phyloP scores from a whole-genome alignment of 2,888 invertebrate genomes.

The Pterobdella sp. region DNA sequence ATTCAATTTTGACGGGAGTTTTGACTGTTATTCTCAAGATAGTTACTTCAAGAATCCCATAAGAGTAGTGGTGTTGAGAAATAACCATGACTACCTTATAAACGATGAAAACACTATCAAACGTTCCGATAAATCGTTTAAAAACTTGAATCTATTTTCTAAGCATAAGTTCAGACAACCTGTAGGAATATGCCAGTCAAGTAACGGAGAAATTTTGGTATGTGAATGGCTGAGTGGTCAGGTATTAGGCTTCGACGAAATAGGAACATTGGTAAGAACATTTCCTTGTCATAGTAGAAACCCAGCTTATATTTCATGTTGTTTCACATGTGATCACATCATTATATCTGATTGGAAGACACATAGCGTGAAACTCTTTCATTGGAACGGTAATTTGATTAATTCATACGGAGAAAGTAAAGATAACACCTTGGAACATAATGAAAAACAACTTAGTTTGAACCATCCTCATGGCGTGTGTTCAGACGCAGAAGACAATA shows the following conservation, averaged over 20 bases:
- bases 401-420: slow-evolving; percentile 33
- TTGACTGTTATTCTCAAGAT: slow-evolving; percentile 18
- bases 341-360: slow-evolving; percentile 39
- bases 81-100: slow-evolving; percentile 30
- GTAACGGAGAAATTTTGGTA: slow-evolving; percentile 35
- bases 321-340: slow-evolving; percentile 31
- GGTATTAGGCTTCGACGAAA: slow-evolving; percentile 34
- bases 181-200: slow-evolving; percentile 34
- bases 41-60: slow-evolving; percentile 35
- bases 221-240: slow-evolving; percentile 38
- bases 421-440: slow-evolving; percentile 30
- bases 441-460: slow-evolving; percentile 17
- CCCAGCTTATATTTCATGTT: slow-evolving; percentile 36
- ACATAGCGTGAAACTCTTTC: slow-evolving; percentile 35
- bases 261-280: slow-evolving; percentile 28
- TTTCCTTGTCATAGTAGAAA: slow-evolving; percentile 36
- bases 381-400: slow-evolving; percentile 31
- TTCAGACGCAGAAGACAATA: slow-evolving; percentile 35
- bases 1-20: slow-evolving; percentile 29
- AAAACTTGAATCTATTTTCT: slow-evolving; percentile 29
- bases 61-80: slow-evolving; percentile 32
- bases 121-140: slow-evolving; percentile 31
- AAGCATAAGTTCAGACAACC: slow-evolving; percentile 35
- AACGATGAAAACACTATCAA: slow-evolving; percentile 38
- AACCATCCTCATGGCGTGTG: slow-evolving; percentile 38